Conservation (phyloP, 1,140 invertebrate species). For the Drosophila watanabei region DNA sequence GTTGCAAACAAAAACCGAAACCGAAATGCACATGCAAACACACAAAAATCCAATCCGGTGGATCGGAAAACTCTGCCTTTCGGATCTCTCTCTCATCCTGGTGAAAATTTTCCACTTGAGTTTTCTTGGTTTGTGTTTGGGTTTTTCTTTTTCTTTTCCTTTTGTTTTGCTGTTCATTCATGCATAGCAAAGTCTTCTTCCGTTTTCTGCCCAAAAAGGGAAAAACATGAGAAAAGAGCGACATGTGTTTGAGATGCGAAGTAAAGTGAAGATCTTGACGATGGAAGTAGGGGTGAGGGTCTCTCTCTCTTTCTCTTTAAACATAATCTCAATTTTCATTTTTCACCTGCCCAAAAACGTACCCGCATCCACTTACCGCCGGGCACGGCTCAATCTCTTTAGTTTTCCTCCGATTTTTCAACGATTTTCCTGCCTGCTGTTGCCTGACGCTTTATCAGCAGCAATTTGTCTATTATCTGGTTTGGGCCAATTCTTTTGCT, state of each 20-base stretch:
- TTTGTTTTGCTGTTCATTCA: slow-evolving; percentile 51
- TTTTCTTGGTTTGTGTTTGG: slow-evolving; percentile 47
- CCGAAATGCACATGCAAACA: slow-evolving; percentile 40
- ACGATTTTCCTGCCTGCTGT: slow-evolving; percentile 33
- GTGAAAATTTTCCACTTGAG: slow-evolving; percentile 79
- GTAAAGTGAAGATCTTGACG: slow-evolving; percentile 19
- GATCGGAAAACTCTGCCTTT: slow-evolving; percentile 39
- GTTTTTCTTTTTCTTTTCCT: slow-evolving; percentile 7
- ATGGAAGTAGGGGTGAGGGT: slow-evolving; percentile 7
- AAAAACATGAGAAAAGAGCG: slow-evolving; percentile 46
- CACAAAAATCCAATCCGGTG: slow-evolving; percentile 21
- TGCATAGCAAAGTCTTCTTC: slow-evolving; percentile 67
- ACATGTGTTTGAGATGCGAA: slow-evolving; percentile 74
- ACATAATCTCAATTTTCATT: slow-evolving; percentile 79
- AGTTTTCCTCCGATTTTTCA: slow-evolving; percentile 10
- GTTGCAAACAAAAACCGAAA: slow-evolving; percentile 71
- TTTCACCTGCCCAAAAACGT: slow-evolving; percentile 77
- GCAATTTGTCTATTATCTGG: slow-evolving; percentile 78
- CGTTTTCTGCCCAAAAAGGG: slow-evolving; percentile 51
- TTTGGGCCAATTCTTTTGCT: slow-evolving; percentile 53
- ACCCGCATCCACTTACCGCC: slow-evolving; percentile 75
- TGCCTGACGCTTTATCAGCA: slow-evolving; percentile 64
- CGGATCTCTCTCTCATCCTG: slow-evolving; percentile 44
- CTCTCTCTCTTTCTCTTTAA: slow-evolving; percentile 21
- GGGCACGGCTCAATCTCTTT: slow-evolving; percentile 15